Base-by-base conservation (phyloP, 2,888 invertebrate species). In the Anthophora plumipes region DNA sequence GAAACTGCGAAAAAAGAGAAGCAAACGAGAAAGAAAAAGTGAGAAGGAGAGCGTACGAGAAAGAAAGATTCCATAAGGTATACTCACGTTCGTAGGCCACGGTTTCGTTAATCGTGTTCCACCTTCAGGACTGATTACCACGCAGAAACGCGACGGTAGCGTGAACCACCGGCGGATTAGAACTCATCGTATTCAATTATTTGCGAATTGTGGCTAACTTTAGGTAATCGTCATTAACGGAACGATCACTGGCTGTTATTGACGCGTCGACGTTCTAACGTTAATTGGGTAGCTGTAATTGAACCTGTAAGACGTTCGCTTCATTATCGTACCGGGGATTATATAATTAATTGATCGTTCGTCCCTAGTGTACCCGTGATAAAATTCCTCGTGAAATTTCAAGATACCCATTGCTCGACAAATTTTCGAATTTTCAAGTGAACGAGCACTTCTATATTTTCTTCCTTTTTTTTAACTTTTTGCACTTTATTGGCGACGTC, bases 151-250 rank as follows among this genome's bases (percentile, higher is more conserved):
- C 37, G 70, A 59, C 61, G 67, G 63, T 74, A 79, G 69, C 67
- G 69, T 46, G 43, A 76, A 67, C 64, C 77, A 71, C 85, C 70
- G 64, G 31, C 70, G 64, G 70, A 78, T 80, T 77, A 77, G 79
- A 79, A 83, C 63, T 81, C 64, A 79, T 67, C 71, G 64, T 61
- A 71, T 77, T 80, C 71, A 81, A 86, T 86, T 86, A 86, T 86
- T 86, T 72, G 79, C 52, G 81, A 85, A 79, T 83, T 67, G 68
- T 69, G 66, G 81, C 60, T 50, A 76, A 77, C 75, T 81, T 66
- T 79, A 77, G 79, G 85, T 77, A 83, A 85, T 83, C 74, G 67
- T 60, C 75, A 48, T 77, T 82, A 84, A 80, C 67, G 77, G 59
- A 61, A 70, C 77, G 48, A 75, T 77, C 73, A 50, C 61, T 25